phyloP scores from a whole-genome alignment of 2,797 vertebrate genomes.

The Aselliscus stoliczkanus region DNA sequence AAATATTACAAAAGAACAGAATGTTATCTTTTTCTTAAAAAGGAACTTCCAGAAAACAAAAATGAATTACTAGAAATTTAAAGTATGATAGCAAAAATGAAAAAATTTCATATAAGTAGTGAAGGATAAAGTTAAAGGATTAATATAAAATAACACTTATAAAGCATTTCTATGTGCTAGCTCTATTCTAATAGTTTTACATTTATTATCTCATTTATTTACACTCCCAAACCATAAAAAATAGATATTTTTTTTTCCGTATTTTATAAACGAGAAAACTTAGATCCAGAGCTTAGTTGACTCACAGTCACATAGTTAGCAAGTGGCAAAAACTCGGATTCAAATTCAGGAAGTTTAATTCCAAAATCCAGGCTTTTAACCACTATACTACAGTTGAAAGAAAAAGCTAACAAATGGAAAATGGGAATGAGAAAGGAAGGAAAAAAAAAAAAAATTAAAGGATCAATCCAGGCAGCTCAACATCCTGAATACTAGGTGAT shows the following conservation, averaged over 20 bases:
- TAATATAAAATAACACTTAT: conserved; percentile 26
- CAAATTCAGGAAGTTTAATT: neutral
- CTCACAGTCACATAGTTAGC: neutral
- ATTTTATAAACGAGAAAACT: conserved; percentile 34
- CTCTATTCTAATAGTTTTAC: conserved; percentile 19
- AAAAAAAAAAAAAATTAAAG: neutral
- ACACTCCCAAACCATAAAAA: neutral
- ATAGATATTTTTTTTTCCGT: neutral
- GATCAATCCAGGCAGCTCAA: neutral
- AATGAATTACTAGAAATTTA: conserved; percentile 31
- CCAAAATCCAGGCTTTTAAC: conserved; percentile 19
- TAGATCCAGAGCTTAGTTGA: conserved; percentile 33
- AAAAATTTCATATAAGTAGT: conserved; percentile 13
- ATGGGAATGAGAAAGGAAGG: neutral
- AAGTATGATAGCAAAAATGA: conserved; percentile 40
- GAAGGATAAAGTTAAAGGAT: neutral
- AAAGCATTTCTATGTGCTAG: neutral
- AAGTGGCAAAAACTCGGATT: conserved; percentile 28
- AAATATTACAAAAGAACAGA: neutral
- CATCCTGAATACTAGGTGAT: neutral
- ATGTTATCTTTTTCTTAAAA: neutral
- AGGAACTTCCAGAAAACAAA: conserved; percentile 13
- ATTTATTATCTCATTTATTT: neutral
- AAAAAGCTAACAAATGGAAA: conserved; percentile 33
- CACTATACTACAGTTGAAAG: neutral